Evolutionary conservation across 2,888 invertebrate genomes (phyloP), one percentile per base, ranked within the genome.

Genomic region (Phyllotreta cruciferae): DNA sequence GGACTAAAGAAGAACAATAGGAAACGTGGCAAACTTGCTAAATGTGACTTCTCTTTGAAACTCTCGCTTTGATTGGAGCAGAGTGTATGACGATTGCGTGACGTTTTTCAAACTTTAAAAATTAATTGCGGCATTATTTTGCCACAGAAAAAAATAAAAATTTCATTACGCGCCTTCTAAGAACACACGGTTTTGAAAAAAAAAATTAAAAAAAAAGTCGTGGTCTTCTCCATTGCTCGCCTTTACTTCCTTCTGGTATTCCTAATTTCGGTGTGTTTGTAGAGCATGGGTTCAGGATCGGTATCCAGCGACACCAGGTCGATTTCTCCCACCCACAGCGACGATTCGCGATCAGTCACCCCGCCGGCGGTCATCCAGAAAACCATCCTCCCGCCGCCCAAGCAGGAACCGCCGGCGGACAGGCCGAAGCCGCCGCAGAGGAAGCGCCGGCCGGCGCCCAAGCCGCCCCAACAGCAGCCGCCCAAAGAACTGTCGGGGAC

Each of bases 251-350:
- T 10, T 42, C 11, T 10, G 11, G 4, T 42, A 6, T 42, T n/a
- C 42, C n/a, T 6, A 42, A 42, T 42, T 3, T 4, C n/a, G 42
- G 42, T 42, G 42, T 42, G 42, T 6, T 11, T 42, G 8, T 65
- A 80, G 83, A 77, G 80, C 75, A 74, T 78, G 70, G 79, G 78
- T 63, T 80, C 81, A 35, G 81, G 81, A 14, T 81, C 81, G 36
- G 68, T 81, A 52, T 81, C 81, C 7, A 81, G 80, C 68, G 81
- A 81, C 54, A 81, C 79, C 60, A 76, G 81, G 61, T 81, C 81
- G 44, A 79, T 85, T 67, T 87, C 87, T 35, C 87, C 87, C 3
- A 84, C 85, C n/a, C 83, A 85, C 54, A 87, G 87, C 71, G 87
- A 87, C 71, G 86, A 85, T 67, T 84, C 84, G 8, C 74, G 81